Percentiles rank a stretch among this genome's conserved stretches.
Evolutionary conservation across 2,113 vertebrate genomes (phyloP).

Genomic region (Rhabdornis inornatus): DNA sequence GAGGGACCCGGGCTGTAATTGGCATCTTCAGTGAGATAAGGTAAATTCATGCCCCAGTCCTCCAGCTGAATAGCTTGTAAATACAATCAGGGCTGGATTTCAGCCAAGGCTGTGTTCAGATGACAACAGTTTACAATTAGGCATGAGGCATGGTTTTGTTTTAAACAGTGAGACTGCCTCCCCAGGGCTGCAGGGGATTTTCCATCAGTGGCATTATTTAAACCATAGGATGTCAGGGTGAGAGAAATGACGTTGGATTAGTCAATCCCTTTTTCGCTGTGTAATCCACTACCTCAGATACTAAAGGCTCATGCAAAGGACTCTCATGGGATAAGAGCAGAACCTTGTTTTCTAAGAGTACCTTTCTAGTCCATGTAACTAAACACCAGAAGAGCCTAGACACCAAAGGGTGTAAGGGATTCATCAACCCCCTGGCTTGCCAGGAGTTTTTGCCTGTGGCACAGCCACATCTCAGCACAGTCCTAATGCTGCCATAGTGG

Average conservation of each 20-base stretch:
- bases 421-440: background rate
- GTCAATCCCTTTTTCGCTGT: background rate
- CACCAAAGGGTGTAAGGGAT: background rate
- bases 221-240: background rate
- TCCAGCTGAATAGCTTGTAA: background rate
- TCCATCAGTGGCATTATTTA: background rate
- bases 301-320: background rate
- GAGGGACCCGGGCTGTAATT: background rate
- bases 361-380: background rate
- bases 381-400: background rate
- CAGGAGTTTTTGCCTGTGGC: background rate
- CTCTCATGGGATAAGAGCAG: background rate
- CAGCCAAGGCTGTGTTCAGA: background rate
- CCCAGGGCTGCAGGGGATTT: background rate
- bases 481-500: fast-evolving
- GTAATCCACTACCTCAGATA: background rate
- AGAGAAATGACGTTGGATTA: background rate
- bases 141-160: slow-evolving; percentile 18
- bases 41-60: background rate
- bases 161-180: background rate
- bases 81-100: slow-evolving; percentile 9
- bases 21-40: background rate
- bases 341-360: background rate
- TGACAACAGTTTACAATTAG: background rate
- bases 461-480: background rate